A percentile compares a stretch with the other conserved stretches of the same genome.
Evolutionary conservation across 2,888 invertebrate genomes (phyloP).

Genomic region (Anagyrus pseudococci): DNA sequence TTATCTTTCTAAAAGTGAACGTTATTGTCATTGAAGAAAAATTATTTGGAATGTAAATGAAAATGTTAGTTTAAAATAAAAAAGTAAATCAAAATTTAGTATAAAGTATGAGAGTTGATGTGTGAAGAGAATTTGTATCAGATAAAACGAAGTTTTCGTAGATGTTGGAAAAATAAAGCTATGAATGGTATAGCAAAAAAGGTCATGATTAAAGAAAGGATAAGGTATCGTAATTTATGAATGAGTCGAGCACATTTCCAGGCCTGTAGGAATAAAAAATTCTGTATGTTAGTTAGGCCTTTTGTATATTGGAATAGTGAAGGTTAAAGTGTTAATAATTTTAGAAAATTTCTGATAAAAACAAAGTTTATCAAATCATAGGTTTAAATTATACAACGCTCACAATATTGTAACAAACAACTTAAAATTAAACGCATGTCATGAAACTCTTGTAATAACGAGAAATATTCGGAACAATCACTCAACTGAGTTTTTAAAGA

Average conservation of each 20-base stretch:
- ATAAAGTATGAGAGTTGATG: slow-evolving; percentile 12
- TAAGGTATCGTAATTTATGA: slow-evolving; percentile 55
- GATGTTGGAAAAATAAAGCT: slow-evolving; percentile 45
- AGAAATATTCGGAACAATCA: not conserved
- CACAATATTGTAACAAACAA: slow-evolving; percentile 10
- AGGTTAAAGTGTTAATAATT: slow-evolving; percentile 22
- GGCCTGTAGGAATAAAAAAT: slow-evolving; percentile 59
- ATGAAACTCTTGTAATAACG: not conserved
- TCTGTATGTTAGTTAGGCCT: slow-evolving; percentile 47
- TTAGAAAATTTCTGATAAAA: slow-evolving; percentile 15
- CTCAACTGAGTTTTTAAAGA: slow-evolving; percentile 2
- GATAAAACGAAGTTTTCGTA: slow-evolving; percentile 54
- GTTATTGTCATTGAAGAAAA: not conserved
- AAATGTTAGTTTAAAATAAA: slow-evolving; percentile 19
- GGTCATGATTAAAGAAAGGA: slow-evolving; percentile 50
- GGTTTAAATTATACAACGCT: slow-evolving; percentile 9
- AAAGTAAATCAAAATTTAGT: slow-evolving; percentile 15
- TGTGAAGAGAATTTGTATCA: slow-evolving; percentile 50
- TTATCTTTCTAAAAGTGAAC: slow-evolving; percentile 1
- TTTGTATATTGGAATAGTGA: slow-evolving; percentile 11
- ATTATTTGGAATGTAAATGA: no score
- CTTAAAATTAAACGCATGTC: slow-evolving; percentile 5
- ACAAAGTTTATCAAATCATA: slow-evolving; percentile 6
- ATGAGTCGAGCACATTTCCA: slow-evolving; percentile 54
- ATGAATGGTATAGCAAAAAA: slow-evolving; percentile 47